Base-by-base conservation (phyloP, 1,140 invertebrate genomes). In the Drosophila serrata region DNA sequence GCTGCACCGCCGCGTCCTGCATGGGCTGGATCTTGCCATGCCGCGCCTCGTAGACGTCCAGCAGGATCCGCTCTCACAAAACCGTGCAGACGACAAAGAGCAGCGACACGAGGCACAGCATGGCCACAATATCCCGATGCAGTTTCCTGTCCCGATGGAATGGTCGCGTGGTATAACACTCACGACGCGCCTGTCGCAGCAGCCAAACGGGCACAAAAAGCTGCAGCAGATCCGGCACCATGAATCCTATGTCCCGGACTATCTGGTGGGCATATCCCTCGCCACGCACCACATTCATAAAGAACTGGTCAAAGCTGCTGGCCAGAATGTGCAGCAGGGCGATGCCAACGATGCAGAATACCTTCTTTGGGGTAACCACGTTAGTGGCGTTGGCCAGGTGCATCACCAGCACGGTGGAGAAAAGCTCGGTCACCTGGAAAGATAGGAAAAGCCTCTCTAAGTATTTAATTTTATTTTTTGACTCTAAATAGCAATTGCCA, bases 261-360 rank as follows among this genome's bases (percentile, higher is more conserved):
- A 96, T 95, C 93, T 96, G 95, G 93, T 96, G 95, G 24, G 95
- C 93, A 72, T 95, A 94, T 2, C 96, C 96, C 92, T 95, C 94
- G 33, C 95, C 95, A 63, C 94, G 93, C 11, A 97, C 86, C 35
- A 97, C 96, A 92, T 97, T 97, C 37, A 93, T 92, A 31, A 97
- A 94, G 93, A 97, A 97, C 87, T 97, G 96, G 93, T 97, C 96
- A 80, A 94, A 95, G 24, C 95, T 94, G 55, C 95, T 94, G n/a
- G 95, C 95, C 13, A 96, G 84, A 56, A 97, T 95, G 91, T 97
- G 97, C 59, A 96, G 93, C 29, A 95, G 67, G 24, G 95, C 96
- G 68, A 97, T 96, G 27, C 94, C 94, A 19, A 95, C 91, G 58
- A 97, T 95, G 27, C 94, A 92, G 27, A 96, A 93, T 2, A 95